A percentile compares a stretch with the other conserved stretches of the same genome.
phyloP scores from a whole-genome alignment of 1,140 invertebrate genomes.

The Formica selysi region DNA sequence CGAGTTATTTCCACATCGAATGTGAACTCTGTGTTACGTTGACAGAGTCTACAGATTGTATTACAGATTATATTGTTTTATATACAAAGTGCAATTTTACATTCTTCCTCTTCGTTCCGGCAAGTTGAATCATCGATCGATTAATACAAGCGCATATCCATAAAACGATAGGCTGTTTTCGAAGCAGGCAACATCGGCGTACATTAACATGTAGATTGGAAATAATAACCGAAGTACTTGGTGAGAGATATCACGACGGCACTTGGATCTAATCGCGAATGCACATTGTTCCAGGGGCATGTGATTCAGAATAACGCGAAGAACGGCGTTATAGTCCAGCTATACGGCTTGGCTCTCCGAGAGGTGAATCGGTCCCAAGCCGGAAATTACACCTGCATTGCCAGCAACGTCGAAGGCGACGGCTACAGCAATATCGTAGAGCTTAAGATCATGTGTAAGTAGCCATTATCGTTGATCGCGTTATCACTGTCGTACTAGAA shows the following conservation, averaged over 20 bases:
- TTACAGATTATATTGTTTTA: neutral
- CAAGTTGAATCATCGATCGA: neutral
- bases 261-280: constrained; percentile 35
- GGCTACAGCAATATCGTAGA: constrained; percentile 93
- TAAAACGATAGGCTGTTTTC: neutral
- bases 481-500: neutral
- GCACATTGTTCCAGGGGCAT: constrained; percentile 89
- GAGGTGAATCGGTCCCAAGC: constrained; percentile 92
- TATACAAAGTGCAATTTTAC: neutral
- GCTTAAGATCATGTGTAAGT: constrained; percentile 97
- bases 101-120: neutral
- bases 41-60: neutral
- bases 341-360: constrained; percentile 92
- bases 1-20: neutral
- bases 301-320: constrained; percentile 93
- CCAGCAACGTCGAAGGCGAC: constrained; percentile 95
- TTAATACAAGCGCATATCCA: neutral
- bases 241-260: neutral
- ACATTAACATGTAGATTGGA: constrained; percentile 5
- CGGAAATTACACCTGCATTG: constrained; percentile 95
- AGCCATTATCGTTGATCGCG: constrained; percentile 37
- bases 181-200: neutral
- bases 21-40: neutral
- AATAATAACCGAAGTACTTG: constrained; percentile 1
- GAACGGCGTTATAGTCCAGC: constrained; percentile 93